A percentile compares a stretch with the other conserved stretches of the same genome.
These are phyloP conservation scores for Lepidurus arcticus DNA, from an alignment of 1,140 invertebrate genomes.

Conservation along the genomic window DNA sequence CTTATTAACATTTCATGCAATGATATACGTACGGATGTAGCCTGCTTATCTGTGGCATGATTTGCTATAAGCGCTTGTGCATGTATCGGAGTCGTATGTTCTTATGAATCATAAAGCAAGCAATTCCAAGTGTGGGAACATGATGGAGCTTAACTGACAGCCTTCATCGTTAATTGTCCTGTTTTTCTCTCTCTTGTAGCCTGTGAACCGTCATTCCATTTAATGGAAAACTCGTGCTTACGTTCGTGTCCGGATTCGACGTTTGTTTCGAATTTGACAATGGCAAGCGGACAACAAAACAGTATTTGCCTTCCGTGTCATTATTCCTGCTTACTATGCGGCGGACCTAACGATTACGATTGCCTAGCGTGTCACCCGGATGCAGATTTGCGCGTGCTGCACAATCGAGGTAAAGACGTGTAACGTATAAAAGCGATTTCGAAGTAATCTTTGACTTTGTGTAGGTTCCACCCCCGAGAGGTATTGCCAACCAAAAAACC, in stretches of 20 bases:
- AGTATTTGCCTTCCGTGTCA: slow-evolving; percentile 49
- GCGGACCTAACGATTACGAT: slow-evolving; percentile 52
- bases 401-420: slow-evolving; percentile 24
- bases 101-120: not conserved
- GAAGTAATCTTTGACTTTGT: not conserved
- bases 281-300: slow-evolving; percentile 11
- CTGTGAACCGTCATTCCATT: slow-evolving; percentile 43
- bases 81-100: not conserved
- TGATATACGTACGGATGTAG: not conserved
- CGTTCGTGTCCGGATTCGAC: slow-evolving; percentile 45
- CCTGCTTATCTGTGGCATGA: not conserved
- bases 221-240: slow-evolving; percentile 46
- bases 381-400: slow-evolving; percentile 42
- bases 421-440: not conserved
- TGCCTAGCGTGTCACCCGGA: slow-evolving; percentile 52
- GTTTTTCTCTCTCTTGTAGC: slow-evolving; percentile 44
- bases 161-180: slow-evolving; percentile 24
- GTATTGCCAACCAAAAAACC: slow-evolving; percentile 28
- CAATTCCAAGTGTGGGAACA: not conserved
- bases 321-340: slow-evolving; percentile 54
- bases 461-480: slow-evolving; percentile 23
- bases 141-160: not conserved
- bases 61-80: not conserved
- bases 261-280: slow-evolving; percentile 35
- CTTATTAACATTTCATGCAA: not conserved